Percentiles rank a stretch among this genome's conserved stretches.
phyloP scores from a whole-genome alignment of 2,797 vertebrate genomes.

The Rousettus madagascariensis region DNA sequence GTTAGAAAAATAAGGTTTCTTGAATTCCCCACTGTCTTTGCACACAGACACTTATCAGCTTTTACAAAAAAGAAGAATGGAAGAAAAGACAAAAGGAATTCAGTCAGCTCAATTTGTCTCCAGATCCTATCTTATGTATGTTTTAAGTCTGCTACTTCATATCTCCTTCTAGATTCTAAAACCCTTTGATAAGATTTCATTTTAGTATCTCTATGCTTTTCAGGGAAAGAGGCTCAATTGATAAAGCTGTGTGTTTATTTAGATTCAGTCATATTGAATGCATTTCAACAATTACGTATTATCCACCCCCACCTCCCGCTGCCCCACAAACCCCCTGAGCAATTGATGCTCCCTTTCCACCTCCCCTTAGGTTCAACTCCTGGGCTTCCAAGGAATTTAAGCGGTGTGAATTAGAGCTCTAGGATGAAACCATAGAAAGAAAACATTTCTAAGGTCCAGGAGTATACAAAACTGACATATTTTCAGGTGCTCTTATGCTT shows the following conservation, averaged over 20 bases:
- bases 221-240: conserved; percentile 26
- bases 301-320: no score
- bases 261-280: conserved; percentile 21
- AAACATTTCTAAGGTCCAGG: conserved; percentile 4
- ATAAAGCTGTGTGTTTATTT: conserved; percentile 53
- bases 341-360: neutral
- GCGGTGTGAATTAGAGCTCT: neutral
- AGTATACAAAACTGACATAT: neutral
- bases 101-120: neutral
- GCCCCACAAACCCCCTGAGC: neutral
- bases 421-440: neutral
- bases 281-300: neutral
- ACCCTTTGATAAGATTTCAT: conserved; percentile 41
- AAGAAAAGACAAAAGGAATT: neutral
- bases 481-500: neutral
- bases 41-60: neutral
- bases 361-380: neutral
- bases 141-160: neutral
- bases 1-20: conserved; percentile 30
- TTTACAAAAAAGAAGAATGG: neutral
- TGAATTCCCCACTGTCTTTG: neutral
- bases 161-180: conserved; percentile 45
- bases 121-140: conserved; percentile 6
- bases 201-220: neutral
- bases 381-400: neutral